Evolutionary conservation across 2,888 invertebrate genomes (phyloP).

Genomic region (Hyppa rectilinea): DNA sequence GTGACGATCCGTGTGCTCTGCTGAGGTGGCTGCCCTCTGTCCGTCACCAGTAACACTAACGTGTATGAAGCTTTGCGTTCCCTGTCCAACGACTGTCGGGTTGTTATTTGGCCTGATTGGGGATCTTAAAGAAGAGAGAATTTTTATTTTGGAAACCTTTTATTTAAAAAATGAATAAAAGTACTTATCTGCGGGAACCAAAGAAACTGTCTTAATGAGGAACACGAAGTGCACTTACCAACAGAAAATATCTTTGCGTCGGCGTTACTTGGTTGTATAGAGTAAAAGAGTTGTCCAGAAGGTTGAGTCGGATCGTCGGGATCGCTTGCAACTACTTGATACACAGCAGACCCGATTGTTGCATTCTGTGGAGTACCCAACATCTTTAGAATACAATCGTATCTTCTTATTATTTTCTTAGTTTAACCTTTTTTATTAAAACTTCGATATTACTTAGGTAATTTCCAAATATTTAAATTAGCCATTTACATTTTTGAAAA

Average conservation of each 20-base stretch:
- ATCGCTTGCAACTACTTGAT: conserved; percentile 94
- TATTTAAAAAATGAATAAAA: not conserved
- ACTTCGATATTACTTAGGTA: not conserved
- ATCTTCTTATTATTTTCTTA: not conserved
- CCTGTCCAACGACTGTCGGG: conserved; percentile 93
- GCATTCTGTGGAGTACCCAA: conserved; percentile 90
- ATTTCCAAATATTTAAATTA: not conserved
- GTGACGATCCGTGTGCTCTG: conserved; percentile 93
- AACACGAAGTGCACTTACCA: conserved; percentile 69
- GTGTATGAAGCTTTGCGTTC: conserved; percentile 94
- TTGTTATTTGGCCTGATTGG: conserved; percentile 93
- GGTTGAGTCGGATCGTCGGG: conserved; percentile 95
- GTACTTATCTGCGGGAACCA: not conserved
- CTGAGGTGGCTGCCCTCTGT: conserved; percentile 94
- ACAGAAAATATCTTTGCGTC: conserved; percentile 92
- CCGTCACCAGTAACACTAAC: conserved; percentile 94
- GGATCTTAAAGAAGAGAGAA: conserved; percentile 83
- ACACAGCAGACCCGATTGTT: conserved; percentile 93
- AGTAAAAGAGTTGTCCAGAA: conserved; percentile 93
- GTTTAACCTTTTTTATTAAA: not conserved
- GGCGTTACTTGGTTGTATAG: conserved; percentile 93
- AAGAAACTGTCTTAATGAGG: not conserved
- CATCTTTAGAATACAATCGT: too few relatives aligned
- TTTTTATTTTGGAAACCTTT: not conserved
- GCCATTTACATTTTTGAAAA: not conserved